Evolutionary conservation across 1,140 invertebrate genomes (phyloP).

Genomic region (Belonocnema kinseyi): DNA sequence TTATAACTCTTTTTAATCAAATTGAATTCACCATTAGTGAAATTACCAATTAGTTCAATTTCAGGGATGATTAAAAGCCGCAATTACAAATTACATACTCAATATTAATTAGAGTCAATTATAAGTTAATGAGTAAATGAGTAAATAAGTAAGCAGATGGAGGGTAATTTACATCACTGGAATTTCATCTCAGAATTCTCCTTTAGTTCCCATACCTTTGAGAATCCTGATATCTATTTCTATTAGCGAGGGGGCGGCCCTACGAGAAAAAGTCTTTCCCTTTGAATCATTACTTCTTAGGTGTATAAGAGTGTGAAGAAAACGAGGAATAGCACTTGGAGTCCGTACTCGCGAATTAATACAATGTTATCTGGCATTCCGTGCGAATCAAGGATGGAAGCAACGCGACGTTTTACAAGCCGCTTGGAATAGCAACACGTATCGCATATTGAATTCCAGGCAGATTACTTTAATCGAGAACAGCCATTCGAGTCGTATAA

Average conservation of each 20-base stretch:
- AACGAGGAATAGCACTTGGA: not conserved
- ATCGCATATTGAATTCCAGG: not conserved
- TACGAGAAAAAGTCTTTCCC: not conserved
- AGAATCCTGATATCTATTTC: not conserved
- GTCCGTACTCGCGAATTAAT: not conserved
- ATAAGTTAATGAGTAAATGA: not conserved
- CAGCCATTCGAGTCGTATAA: not conserved
- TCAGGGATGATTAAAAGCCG: not conserved
- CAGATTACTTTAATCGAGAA: constrained; percentile 7
- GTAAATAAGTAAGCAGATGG: not conserved
- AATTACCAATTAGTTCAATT: not conserved
- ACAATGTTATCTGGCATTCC: constrained; percentile 16
- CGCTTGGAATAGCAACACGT: not conserved
- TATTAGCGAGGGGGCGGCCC: not conserved
- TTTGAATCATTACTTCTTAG: constrained; percentile 11
- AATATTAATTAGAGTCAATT: constrained; percentile 7
- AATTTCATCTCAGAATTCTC: constrained; percentile 1
- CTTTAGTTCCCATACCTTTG: constrained; percentile 10
- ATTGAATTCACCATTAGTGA: too few relatives aligned
- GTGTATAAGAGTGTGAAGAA: not conserved
- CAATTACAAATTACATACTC: constrained; percentile 23
- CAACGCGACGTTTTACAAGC: not conserved
- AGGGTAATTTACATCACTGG: not conserved
- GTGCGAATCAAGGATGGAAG: not conserved
- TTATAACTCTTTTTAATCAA: too few relatives aligned